phyloP scores from a whole-genome alignment of 2,113 vertebrate species.

The Peromyscus leucopus region DNA sequence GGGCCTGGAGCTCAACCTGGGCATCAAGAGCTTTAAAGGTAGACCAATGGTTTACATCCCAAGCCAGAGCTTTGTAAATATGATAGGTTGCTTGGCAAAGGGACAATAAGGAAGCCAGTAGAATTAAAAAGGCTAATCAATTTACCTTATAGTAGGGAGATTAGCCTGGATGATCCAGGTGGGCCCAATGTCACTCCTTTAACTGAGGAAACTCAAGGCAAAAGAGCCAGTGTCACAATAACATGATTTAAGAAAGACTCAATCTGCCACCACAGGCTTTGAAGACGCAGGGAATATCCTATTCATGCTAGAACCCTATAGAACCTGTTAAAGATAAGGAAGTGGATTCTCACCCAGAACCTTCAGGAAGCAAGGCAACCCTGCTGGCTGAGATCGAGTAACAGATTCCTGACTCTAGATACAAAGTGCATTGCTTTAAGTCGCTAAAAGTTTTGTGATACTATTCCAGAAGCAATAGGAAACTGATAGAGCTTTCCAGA shows the following conservation, averaged over 20 bases:
- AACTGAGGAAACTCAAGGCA: neutral
- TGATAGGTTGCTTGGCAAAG: neutral
- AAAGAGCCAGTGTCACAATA: neutral
- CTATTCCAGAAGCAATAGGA: neutral
- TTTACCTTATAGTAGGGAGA: constrained; percentile 37
- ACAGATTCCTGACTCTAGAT: neutral
- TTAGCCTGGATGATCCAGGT: neutral
- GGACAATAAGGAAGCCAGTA: neutral
- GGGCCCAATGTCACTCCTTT: neutral
- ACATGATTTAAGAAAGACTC: neutral
- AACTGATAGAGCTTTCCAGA: neutral
- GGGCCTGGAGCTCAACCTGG: neutral
- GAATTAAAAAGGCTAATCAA: neutral
- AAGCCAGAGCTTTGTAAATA: neutral
- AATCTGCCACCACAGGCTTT: neutral
- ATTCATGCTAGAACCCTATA: neutral
- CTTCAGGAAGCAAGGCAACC: neutral
- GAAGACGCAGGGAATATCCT: neutral
- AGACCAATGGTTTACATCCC: neutral
- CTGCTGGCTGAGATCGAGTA: neutral
- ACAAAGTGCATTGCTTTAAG: neutral
- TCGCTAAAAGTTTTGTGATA: neutral
- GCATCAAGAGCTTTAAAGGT: constrained; percentile 5
- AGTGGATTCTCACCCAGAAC: neutral
- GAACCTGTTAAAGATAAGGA: neutral